Evolutionary conservation across 2,797 vertebrate species (phyloP), one percentile per base, ranked within the genome.

Genomic region (Melanotaenia boesemani): DNA sequence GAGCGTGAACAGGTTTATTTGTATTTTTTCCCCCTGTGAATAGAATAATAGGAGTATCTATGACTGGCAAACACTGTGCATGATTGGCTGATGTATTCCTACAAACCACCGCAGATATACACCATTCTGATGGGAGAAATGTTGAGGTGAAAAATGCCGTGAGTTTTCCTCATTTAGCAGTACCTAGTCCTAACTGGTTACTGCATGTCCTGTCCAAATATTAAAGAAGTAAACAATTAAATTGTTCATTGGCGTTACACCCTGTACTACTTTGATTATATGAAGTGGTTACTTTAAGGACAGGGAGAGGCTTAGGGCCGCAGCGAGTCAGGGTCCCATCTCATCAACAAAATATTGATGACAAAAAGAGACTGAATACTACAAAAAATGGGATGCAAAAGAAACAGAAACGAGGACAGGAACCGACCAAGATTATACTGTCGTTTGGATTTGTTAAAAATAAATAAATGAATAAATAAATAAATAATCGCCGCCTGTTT

Each of bases 401-500:
- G 52, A 26, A 22, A 50, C 20, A 10, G 48, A 50, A 48, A 50
- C 8, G 2, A 50, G n/a, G 9, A 11, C n/a, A 22, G 48, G 48
- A 11, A 22, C n/a, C n/a, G 20, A 11, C 20, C 18, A n/a, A 48
- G 6, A 20, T 20, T 2, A 48, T 48, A 48, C n/a, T 16, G 6
- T 20, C 6, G 44, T 46, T 15, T 5, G 16, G 20, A 2, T 48
- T 8, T 48, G 0, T n/a, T n/a, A 62, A 37, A 2, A n/a, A 13
- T 4, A 52, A n/a, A 37, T 26, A 20, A 44, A 39, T 41, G 41
- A 44, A 18, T 34, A 2, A n/a, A n/a, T 30, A 30, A 30, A 30
- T 36, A 62, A 44, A 39, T n/a, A 39, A n/a, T 61, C 11, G 59
- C 28, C 22, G 50, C 18, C 50, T 86, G 77, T 59, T 85, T 83